A percentile compares a stretch with the other conserved stretches of the same genome.
Evolutionary conservation across 2,113 vertebrate species (phyloP).

Genomic region (Scomber colias): DNA sequence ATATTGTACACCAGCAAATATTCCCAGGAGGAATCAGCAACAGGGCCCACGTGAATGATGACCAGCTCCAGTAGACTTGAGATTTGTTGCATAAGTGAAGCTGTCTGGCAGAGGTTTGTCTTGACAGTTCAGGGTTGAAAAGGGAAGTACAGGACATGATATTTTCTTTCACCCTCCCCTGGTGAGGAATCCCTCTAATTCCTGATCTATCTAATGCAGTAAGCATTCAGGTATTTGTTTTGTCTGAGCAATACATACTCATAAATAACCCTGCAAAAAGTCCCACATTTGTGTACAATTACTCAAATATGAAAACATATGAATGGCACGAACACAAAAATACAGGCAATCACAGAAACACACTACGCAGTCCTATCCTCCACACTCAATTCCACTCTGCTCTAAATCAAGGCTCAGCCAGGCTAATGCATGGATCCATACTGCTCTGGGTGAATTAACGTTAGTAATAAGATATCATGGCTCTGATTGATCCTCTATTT

Average conservation of each 20-base stretch:
- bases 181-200: background rate
- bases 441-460: conserved; percentile 97
- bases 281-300: background rate
- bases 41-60: conserved; percentile 55
- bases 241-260: background rate
- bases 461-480: conserved; percentile 99
- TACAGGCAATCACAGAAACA: background rate
- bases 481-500: conserved; percentile 96
- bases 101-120: conserved; percentile 42
- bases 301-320: conserved; percentile 8
- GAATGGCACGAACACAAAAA: conserved; percentile 7
- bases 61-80: conserved; percentile 40
- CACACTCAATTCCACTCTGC: conserved; percentile 63
- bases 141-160: conserved; percentile 6
- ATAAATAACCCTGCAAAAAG: background rate
- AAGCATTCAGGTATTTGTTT: background rate
- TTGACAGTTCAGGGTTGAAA: conserved; percentile 16
- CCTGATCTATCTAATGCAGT: background rate
- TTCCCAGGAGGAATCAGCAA: conserved; percentile 57
- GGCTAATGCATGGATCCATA: conserved; percentile 92
- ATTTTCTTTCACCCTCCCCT: conserved; percentile 6
- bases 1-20: conserved; percentile 63
- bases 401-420: conserved; percentile 84
- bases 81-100: conserved; percentile 52
- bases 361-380: conserved; percentile 31